Conservation (phyloP, 1,140 invertebrate species). For the Meloidogyne hapla region DNA sequence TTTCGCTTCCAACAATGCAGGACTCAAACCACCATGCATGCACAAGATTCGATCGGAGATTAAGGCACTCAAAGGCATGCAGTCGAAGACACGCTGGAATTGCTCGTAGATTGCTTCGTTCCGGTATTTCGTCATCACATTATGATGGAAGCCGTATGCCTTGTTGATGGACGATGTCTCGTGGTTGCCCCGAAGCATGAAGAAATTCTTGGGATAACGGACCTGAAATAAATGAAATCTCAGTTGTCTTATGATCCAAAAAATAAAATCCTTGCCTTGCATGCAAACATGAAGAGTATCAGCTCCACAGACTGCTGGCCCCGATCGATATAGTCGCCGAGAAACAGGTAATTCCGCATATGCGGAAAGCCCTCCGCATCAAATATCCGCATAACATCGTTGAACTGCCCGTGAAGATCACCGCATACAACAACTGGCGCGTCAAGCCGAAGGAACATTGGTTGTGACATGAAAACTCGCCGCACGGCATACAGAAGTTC, state of each 20-base stretch:
- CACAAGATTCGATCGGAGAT: not conserved
- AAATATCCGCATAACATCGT: not conserved
- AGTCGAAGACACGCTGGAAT: not conserved
- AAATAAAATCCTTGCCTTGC: conserved; percentile 12
- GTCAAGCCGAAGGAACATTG: not conserved
- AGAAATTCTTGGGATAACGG: conserved; percentile 52
- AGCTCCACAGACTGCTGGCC: conserved; percentile 36
- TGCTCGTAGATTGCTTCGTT: not conserved
- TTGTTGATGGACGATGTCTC: conserved; percentile 72
- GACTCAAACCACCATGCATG: conserved; percentile 1
- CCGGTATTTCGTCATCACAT: not conserved
- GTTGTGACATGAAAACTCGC: not conserved
- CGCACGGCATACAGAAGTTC: not conserved
- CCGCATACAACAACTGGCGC: not conserved
- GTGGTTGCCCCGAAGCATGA: conserved; percentile 72
- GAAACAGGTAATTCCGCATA: not conserved
- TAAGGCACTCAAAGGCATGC: not conserved
- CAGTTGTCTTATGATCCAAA: no score
- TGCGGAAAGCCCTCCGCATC: not conserved
- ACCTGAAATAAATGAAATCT: not conserved
- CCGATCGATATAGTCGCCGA: conserved; percentile 36
- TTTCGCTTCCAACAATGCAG: not conserved
- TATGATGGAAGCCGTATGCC: not conserved
- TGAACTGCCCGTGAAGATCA: not conserved
- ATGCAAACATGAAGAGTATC: conserved; percentile 23